These are phyloP conservation scores for Chorisops tibialis DNA, from an alignment of 2,888 invertebrate species.

Conservation along the genomic window DNA sequence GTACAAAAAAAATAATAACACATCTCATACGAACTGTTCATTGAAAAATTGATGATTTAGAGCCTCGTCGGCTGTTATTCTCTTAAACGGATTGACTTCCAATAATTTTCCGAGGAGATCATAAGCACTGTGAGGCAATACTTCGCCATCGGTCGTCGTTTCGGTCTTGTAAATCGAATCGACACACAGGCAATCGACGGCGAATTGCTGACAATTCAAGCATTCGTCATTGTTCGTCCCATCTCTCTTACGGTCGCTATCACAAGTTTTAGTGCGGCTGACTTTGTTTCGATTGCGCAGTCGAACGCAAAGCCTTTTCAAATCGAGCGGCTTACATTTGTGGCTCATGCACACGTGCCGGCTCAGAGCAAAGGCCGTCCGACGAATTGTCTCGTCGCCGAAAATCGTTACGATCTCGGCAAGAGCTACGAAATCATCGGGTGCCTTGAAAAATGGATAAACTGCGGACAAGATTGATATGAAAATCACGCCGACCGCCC, in stretches of 20 bases:
- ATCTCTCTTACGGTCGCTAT: neutral
- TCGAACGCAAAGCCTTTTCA: slow-evolving; percentile 52
- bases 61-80: slow-evolving; percentile 72
- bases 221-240: slow-evolving; percentile 43
- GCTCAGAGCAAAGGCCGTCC: slow-evolving; percentile 63
- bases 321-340: slow-evolving; percentile 54
- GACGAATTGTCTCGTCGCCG: slow-evolving; percentile 66
- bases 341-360: slow-evolving; percentile 57
- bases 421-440: slow-evolving; percentile 73
- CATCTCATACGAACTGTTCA: slow-evolving; percentile 24
- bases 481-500: slow-evolving; percentile 85
- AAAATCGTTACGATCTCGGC: slow-evolving; percentile 79
- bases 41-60: slow-evolving; percentile 71
- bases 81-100: slow-evolving; percentile 72
- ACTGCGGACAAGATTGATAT: slow-evolving; percentile 72
- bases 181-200: slow-evolving; percentile 50
- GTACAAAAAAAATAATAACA: neutral
- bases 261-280: neutral
- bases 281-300: slow-evolving; percentile 49
- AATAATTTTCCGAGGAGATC: slow-evolving; percentile 68
- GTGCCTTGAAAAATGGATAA: slow-evolving; percentile 81
- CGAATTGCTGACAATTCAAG: slow-evolving; percentile 50
- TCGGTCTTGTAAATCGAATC: slow-evolving; percentile 41
- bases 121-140: slow-evolving; percentile 70
- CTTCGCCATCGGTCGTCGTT: slow-evolving; percentile 41